A percentile compares a stretch with the other conserved stretches of the same genome.
These are phyloP conservation scores for Gerris buenoi DNA, from an alignment of 1,140 invertebrate genomes.

Conservation along the genomic window DNA sequence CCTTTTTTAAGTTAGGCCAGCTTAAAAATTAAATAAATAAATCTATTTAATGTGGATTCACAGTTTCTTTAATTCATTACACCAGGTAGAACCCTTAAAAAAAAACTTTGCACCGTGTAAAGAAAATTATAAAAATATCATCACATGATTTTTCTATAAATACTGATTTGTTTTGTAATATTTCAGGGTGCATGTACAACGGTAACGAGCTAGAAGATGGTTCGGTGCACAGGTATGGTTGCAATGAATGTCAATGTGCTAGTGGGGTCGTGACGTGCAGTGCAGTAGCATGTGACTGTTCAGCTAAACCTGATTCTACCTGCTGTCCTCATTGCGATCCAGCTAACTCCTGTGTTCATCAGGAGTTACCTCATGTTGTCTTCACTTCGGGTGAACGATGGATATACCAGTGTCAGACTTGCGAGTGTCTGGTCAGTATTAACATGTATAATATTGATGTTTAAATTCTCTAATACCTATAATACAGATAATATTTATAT, in stretches of 20 bases:
- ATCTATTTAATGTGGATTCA: too few species aligned
- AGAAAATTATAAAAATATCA: too few species aligned
- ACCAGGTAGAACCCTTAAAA: too few species aligned
- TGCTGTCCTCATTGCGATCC: conserved; percentile 68
- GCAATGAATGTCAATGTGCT: conserved; percentile 42
- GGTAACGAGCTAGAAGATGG: conserved; percentile 40
- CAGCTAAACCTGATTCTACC: conserved; percentile 8
- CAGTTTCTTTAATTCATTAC: too few species aligned
- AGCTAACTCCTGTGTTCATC: conserved; percentile 51
- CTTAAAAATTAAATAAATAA: too few species aligned
- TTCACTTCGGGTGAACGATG: conserved; percentile 67
- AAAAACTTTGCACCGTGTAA: too few species aligned
- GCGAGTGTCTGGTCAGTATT: conserved; percentile 62
- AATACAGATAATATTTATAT: too few species aligned
- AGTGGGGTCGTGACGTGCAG: conserved; percentile 47
- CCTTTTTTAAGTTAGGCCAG: too few species aligned
- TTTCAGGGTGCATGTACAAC: conserved; percentile 45
- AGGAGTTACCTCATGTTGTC: conserved; percentile 54
- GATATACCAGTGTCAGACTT: conserved; percentile 79
- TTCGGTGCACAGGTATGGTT: conserved; percentile 36
- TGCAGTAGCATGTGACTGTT: conserved; percentile 44
- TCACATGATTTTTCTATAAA: too few species aligned
- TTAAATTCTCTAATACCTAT: too few species aligned
- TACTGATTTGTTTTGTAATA: too few species aligned
- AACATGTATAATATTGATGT: too few species aligned